Base-by-base conservation (phyloP, 2,888 invertebrate species). In the Magallana nippona region DNA sequence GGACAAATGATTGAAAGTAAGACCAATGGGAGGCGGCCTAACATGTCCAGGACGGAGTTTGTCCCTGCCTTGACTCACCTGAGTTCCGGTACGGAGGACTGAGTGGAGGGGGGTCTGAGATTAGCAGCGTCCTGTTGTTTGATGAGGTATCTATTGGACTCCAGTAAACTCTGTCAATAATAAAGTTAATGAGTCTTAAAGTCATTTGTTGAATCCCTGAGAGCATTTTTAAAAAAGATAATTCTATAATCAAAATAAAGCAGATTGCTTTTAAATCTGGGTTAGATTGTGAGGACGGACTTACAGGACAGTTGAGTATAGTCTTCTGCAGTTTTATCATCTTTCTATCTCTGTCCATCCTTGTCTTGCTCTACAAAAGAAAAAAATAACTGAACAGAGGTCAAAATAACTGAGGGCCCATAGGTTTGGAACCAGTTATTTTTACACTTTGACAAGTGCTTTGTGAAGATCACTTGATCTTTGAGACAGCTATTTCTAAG, bases 301-400 rank as follows among this genome's bases (percentile, higher is more conserved):
- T 90, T 86, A 93, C 93, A 17, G 94, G 94, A 82, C 93, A 93
- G 85, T 90, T 91, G 79, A 92, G 87, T 60, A 94, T 92, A 44
- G 87, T 90, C 71, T 90, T 91, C 83, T 92, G 92, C 79, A 93
- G 81, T 10, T 86, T 86, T 13, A 92, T 86, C 81, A 94, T 85
- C 82, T 90, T 88, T 63, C 90, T 90, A 81, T 93, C 93, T 84
- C 91, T 88, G 79, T 92, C 90, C 86, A 91, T 86, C 82, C 93
- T 87, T 19, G 86, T 82, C 82, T 92, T 92, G 81, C 90, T 91
- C 93, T 93, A 90, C 60, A 89, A 89, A 22, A 82, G 1, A 79
- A 56, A 17, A 8, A 55, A 78, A 44, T 44, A 8, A 44, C 5
- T 44, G 3, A 44, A 44, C 44, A 44, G 44, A 44, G 44, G 44